Evolutionary conservation across 2,797 vertebrate genomes (phyloP), one percentile per base, ranked within the genome.

Genomic region (Gallinago nigripennis): DNA sequence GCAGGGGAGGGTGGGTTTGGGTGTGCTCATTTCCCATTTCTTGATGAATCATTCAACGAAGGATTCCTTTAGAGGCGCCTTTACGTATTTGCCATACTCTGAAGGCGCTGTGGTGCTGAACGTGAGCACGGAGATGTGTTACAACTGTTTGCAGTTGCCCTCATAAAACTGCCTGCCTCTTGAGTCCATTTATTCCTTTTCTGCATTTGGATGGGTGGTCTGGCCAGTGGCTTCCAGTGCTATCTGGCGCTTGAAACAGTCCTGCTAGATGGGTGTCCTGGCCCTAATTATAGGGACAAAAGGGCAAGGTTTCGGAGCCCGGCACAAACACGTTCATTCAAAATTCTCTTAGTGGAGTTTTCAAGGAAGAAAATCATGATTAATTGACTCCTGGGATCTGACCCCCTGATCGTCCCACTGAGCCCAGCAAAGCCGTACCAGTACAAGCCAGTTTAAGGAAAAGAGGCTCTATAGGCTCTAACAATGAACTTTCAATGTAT

Each of bases 31-130:
- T 54, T 27, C 57, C n/a, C 12, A 4, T 53, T 37, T 54, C 58
- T n/a, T 54, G 37, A 31, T 46, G 51, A 69, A 48, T 56, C 46
- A 35, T 6, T 78, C 3, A 14, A n/a, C 21, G 28, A 71, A 43
- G 17, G 30, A 46, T 83, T 84, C 20, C 12, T 43, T 78, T 41
- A 35, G 37, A 53, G 33, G 15, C 21, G 51, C 3, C 5, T 85
- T 72, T 68, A 27, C 6, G 2, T 66, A 18, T 65, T 31, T 88
- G 50, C 30, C 5, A 0, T 56, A 9, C 24, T 65, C 16, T 21
- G 37, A 45, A 88, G 43, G 48, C 0, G 0, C 64, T 0, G 0
- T 41, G 48, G 30, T 0, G 0, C 50, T 54, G 37, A 56, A n/a
- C 0, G 0, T 12, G 15, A 57, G 53, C 24, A 6, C 7, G 14